Evolutionary conservation across 2,113 vertebrate genomes (phyloP).

Genomic region (Procapra przewalskii): DNA sequence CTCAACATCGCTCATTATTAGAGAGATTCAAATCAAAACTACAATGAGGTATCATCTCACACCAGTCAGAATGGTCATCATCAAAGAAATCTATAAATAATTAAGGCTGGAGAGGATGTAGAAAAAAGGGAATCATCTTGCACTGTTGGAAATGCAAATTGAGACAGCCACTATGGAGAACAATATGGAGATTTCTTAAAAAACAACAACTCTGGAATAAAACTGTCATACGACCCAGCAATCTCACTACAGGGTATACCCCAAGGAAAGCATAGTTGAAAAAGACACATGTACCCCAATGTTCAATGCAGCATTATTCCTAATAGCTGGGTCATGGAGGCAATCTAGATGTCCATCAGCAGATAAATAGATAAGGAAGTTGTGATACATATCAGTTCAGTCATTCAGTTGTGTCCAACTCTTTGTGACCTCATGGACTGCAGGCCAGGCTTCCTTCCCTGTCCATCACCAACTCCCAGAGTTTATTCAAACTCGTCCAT

Average conservation of each 20-base stretch:
- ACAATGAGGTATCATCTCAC: neutral
- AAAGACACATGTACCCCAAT: neutral
- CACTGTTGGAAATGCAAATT: neutral
- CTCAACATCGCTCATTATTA: neutral
- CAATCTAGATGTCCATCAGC: neutral
- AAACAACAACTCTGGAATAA: neutral
- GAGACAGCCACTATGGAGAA: neutral
- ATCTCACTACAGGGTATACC: neutral
- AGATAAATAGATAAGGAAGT: neutral
- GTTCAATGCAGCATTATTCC: neutral
- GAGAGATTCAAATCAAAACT: neutral
- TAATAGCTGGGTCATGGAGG: neutral
- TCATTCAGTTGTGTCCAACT: neutral
- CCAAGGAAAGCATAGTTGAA: neutral
- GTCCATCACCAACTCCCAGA: neutral
- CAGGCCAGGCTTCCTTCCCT: neutral
- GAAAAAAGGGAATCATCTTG: neutral
- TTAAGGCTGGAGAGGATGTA: neutral
- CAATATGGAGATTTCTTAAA: neutral
- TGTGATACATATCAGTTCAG: neutral
- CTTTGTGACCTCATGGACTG: rapidly evolving
- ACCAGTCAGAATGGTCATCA: neutral
- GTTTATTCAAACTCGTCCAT: neutral
- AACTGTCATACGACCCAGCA: neutral
- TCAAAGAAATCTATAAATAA: neutral